These are phyloP conservation scores for Sapajus apella DNA, from an alignment of 2,113 vertebrate species.

Conservation along the genomic window DNA sequence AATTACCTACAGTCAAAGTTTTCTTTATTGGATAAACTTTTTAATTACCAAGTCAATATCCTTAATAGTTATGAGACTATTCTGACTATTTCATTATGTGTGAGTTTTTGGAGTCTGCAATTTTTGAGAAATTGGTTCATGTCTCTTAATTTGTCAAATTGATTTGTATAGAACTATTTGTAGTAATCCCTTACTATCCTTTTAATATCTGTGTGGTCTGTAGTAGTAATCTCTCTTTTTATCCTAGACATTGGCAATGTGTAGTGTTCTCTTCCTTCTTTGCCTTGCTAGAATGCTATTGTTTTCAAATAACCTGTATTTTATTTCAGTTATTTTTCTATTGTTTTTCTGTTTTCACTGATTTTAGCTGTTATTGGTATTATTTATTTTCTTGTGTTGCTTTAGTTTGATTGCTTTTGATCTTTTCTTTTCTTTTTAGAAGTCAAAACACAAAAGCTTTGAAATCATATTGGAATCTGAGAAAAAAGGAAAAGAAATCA, in stretches of 20 bases:
- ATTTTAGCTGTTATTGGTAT: neutral
- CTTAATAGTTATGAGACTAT: neutral
- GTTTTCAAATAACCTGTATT: neutral
- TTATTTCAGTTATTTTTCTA: neutral
- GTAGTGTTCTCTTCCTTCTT: neutral
- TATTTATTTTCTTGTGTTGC: neutral
- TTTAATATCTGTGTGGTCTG: neutral
- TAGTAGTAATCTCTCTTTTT: neutral
- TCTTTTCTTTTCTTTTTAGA: neutral
- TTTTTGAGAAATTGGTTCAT: neutral
- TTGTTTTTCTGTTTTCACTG: neutral
- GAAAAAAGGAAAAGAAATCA: neutral
- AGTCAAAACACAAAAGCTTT: neutral
- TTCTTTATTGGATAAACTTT: neutral
- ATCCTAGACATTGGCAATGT: neutral
- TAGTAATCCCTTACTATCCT: neutral
- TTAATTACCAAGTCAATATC: neutral
- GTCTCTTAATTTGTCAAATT: neutral
- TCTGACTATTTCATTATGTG: neutral
- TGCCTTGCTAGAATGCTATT: conserved; percentile 4
- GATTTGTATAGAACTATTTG: neutral
- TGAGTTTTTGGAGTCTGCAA: neutral
- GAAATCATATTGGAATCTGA: neutral
- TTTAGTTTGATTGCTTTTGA: neutral
- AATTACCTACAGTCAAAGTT: neutral